Base-by-base conservation (phyloP, 2,888 invertebrate species). In the Lymantria monacha region DNA sequence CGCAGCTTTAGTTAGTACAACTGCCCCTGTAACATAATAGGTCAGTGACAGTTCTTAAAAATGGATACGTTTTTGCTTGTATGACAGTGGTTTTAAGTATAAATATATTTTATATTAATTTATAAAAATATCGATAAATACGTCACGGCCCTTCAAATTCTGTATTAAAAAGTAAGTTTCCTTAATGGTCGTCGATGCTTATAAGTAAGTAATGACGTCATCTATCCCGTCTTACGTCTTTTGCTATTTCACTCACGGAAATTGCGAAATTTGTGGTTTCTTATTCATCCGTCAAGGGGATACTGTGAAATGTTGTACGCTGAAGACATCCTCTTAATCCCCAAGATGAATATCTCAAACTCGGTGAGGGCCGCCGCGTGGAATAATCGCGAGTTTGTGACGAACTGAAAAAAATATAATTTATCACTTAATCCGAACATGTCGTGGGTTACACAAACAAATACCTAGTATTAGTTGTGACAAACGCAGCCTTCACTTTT, bases 321-420 rank as follows among this genome's bases (percentile, higher is more conserved):
- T 77, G 79, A 79, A 81, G 79, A 78, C 85, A 74, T 67, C 78
- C 81, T 81, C 84, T 76, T 89, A 88, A 89, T 87, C 89, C 87
- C 76, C 71, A 86, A 87, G 85, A 88, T 85, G 88, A 86, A 89
- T 89, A 86, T 86, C 89, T 84, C 81, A 84, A 87, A 87, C 83
- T 86, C 85, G 85, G 79, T 83, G 71, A 81, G 22, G 22, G 22
- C 22, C 22, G 22, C 80, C 78, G 68, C 80, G 84, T 80, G 80
- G 80, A 82, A 85, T 85, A 87, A 87, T 84, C 86, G 85, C 78
- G 72, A 76, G 79, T 77, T 81, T 83, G 83, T 81, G 85, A 84
- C 83, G 81, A 81, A 74, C 72, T 75, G 63, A 61, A 71, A 80
- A 83, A 85, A 88, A 85, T 84, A 86, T 85, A 90, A 89, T 87